phyloP scores from a whole-genome alignment of 2,113 vertebrate species.

The Crypturellus undulatus region DNA sequence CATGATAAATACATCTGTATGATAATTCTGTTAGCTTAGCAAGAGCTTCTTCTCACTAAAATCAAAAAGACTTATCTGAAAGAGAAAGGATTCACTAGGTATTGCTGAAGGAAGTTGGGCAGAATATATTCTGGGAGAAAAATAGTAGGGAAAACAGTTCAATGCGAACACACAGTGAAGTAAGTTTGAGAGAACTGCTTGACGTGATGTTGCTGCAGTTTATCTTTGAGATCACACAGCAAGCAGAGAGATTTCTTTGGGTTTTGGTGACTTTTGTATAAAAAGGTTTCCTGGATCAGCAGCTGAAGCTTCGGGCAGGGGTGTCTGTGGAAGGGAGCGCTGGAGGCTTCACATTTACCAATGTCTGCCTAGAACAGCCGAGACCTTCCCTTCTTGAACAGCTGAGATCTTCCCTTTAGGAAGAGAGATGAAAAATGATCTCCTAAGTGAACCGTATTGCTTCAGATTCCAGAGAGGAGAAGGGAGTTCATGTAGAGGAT shows the following conservation, averaged over 20 bases:
- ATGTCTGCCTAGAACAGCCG: neutral
- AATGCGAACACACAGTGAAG: conserved; percentile 33
- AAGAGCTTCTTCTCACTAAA: neutral
- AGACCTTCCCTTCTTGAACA: conserved; percentile 13
- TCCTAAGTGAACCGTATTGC: conserved; percentile 57
- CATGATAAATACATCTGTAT: neutral
- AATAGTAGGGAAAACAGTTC: neutral
- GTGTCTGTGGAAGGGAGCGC: conserved; percentile 47
- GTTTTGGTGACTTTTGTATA: conserved; percentile 64
- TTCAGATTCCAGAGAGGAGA: conserved; percentile 50
- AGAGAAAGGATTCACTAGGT: neutral
- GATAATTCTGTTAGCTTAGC: neutral
- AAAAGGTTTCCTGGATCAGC: conserved; percentile 68
- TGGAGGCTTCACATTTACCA: neutral
- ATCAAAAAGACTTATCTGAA: conserved; percentile 4
- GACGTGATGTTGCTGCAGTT: conserved; percentile 61
- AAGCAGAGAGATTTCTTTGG: conserved; percentile 63
- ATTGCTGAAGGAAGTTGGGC: conserved; percentile 7
- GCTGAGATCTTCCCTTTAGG: conserved; percentile 23
- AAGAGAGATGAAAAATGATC: conserved; percentile 54
- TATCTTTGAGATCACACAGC: conserved; percentile 65
- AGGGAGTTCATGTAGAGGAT: conserved; percentile 49
- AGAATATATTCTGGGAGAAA: conserved; percentile 3
- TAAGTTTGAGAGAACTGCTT: conserved; percentile 47
- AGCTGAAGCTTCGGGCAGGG: conserved; percentile 66